Conservation (phyloP, 2,113 vertebrate genomes). For the Clinocottus analis region DNA sequence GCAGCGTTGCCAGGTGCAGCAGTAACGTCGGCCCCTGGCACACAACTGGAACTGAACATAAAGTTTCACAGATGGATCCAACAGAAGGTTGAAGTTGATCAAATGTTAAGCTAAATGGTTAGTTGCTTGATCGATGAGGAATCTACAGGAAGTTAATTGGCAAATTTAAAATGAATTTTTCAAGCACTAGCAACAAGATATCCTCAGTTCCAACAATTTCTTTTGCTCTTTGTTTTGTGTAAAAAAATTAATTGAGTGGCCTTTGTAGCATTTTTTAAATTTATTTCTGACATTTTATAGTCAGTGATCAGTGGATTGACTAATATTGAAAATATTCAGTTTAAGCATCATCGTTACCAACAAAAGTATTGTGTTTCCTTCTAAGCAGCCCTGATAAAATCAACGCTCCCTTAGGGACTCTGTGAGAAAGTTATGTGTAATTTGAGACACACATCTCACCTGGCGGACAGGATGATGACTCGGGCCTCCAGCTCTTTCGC, state of each 20-base stretch:
- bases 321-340: neutral
- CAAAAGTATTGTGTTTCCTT: neutral
- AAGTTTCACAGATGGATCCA: neutral
- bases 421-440: neutral
- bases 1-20: neutral
- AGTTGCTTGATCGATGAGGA: neutral
- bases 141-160: neutral
- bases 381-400: neutral
- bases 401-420: neutral
- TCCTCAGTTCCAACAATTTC: neutral
- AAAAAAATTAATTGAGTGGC: neutral
- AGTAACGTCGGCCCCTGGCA: neutral
- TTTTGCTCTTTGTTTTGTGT: neutral
- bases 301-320: neutral
- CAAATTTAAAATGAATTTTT: neutral
- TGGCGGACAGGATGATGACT: conserved; percentile 98
- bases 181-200: neutral
- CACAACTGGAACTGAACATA: neutral
- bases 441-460: conserved; percentile 79
- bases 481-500: conserved; percentile 97
- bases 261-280: neutral
- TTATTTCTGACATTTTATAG: neutral
- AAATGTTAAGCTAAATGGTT: neutral
- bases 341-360: neutral
- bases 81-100: neutral